These are phyloP conservation scores for Mola mola DNA, from an alignment of 2,113 vertebrate species.

Conservation along the genomic window DNA sequence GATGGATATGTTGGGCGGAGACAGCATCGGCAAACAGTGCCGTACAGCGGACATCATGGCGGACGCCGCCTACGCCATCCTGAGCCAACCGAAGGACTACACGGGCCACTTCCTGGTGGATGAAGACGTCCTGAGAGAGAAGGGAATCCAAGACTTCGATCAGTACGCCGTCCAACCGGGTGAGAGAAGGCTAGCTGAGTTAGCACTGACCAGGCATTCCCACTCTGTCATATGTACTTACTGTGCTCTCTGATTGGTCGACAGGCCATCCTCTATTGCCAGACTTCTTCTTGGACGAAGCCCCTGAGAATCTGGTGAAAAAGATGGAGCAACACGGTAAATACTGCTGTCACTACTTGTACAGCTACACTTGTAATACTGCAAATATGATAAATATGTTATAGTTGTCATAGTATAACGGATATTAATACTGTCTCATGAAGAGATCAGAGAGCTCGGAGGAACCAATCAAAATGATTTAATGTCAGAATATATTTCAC, in stretches of 20 bases:
- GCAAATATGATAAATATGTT: no score
- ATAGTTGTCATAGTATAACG: no score
- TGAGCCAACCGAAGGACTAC: conserved; percentile 86
- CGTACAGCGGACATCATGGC: conserved; percentile 93
- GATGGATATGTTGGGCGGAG: conserved; percentile 94
- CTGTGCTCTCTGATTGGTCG: conserved; percentile 32
- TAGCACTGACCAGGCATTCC: background rate
- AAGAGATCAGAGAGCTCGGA: no score
- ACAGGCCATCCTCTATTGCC: conserved; percentile 92
- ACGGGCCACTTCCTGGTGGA: conserved; percentile 95
- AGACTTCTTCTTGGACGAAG: conserved; percentile 93
- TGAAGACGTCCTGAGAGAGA: conserved; percentile 87
- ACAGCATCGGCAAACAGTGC: conserved; percentile 88
- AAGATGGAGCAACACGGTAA: conserved; percentile 83
- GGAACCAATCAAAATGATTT: no score
- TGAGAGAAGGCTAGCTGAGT: conserved; percentile 53
- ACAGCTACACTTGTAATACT: no score
- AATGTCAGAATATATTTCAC: no score
- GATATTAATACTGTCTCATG: no score
- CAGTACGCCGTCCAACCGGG: conserved; percentile 92
- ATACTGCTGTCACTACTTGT: background rate
- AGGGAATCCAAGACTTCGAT: conserved; percentile 90
- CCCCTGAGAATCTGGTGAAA: conserved; percentile 56
- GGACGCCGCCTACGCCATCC: conserved; percentile 93
- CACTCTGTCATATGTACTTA: background rate